A percentile compares a stretch with the other conserved stretches of the same genome.
phyloP scores from a whole-genome alignment of 2,113 vertebrate genomes.

The Anguilla rostrata region DNA sequence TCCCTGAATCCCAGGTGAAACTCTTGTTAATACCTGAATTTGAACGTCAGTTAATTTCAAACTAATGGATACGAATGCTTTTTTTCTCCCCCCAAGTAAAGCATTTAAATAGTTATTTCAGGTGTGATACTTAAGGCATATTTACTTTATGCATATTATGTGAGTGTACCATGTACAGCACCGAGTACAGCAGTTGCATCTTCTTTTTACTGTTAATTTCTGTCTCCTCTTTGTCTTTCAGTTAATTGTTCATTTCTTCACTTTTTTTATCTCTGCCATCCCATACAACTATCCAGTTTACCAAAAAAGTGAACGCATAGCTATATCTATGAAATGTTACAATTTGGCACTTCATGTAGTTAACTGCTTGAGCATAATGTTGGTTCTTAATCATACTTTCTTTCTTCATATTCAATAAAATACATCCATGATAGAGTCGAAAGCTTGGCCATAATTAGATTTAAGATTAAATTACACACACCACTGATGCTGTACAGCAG shows the following conservation, averaged over 20 bases:
- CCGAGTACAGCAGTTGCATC: background rate
- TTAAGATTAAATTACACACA: background rate
- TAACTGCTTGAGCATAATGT: background rate
- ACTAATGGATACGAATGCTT: background rate
- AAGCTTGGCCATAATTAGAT: constrained; percentile 1
- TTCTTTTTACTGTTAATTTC: background rate
- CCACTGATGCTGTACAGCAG: background rate
- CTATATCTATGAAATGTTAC: background rate
- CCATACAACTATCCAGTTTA: background rate
- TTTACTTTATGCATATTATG: background rate
- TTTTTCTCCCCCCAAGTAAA: background rate
- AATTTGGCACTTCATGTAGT: background rate
- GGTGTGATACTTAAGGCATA: background rate
- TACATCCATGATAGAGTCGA: background rate
- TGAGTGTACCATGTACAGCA: background rate
- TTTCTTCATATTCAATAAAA: background rate
- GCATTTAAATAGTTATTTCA: background rate
- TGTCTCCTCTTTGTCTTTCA: background rate
- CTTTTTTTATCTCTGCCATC: background rate
- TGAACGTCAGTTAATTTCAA: background rate
- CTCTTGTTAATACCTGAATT: background rate
- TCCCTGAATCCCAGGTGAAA: background rate
- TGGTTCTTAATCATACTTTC: background rate
- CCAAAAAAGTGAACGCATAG: background rate
- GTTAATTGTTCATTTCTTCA: background rate